Base-by-base conservation (phyloP, 1,140 invertebrate genomes). In the Drepana arcuata region DNA sequence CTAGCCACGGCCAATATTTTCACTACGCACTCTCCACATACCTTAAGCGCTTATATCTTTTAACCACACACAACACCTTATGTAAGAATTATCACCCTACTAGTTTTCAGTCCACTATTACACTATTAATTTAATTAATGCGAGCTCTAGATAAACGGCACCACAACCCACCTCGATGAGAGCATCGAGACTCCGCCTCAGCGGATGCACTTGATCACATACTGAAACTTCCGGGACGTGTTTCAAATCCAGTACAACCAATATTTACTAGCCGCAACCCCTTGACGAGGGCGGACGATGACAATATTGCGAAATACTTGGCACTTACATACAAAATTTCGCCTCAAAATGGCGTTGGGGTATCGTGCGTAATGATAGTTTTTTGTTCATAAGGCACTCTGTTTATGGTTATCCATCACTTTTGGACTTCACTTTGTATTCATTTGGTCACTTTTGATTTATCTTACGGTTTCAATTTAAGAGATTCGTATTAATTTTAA, bases 271-370 rank as follows among this genome's bases (percentile, higher is more conserved):
- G 26, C 46, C 33, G 45, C 48, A 68, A 45, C 45, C 60, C 54
- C 37, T 44, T 37, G 32, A 38, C 27, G 27, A 63, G 49, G 48
- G 50, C 45, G 36, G 53, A 33, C 61, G 68, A 61, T 35, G 48
- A 74, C 73, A 79, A 72, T 80, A 81, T 79, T 78, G 73, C 77
- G 57, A 84, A 83, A 83, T 82, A 84, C 74, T 78, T 84, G 78
- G 75, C 79, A 83, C 79, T 82, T 80, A 84, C 79, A 79, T 75
- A 80, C 63, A 77, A 80, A 79, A 82, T 82, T 84, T 84, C 72
- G 81, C 79, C 77, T 84, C 81, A 84, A 84, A 83, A 84, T 84
- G 81, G 81, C 81, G 81, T 80, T 84, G 64, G 66, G 60, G 63
- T 79, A 80, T 75, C 81, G 74, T 79, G 81, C 72, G 78, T 66